phyloP scores from a whole-genome alignment of 2,113 vertebrate species.

The Paralichthys olivaceus region DNA sequence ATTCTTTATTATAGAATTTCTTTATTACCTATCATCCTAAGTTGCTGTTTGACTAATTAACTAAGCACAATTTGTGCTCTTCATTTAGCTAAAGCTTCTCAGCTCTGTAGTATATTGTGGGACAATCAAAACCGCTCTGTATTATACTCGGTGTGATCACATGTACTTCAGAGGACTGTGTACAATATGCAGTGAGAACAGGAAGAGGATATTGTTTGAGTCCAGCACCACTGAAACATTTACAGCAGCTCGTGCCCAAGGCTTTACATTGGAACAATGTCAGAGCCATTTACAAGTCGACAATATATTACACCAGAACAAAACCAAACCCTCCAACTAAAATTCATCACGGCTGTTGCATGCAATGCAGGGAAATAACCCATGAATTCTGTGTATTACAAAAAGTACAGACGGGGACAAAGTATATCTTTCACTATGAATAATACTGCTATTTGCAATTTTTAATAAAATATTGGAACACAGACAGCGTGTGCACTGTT shows the following conservation, averaged over 20 bases:
- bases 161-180: background rate
- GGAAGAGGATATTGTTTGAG: conserved; percentile 8
- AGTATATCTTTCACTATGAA: conserved; percentile 23
- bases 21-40: no score
- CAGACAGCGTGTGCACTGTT: background rate
- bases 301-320: conserved; percentile 31
- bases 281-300: conserved; percentile 43
- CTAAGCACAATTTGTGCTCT: background rate
- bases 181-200: background rate
- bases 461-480: background rate
- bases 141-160: background rate
- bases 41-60: no score
- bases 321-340: conserved; percentile 23
- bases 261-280: conserved; percentile 36
- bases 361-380: conserved; percentile 3
- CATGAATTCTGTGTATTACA: conserved; percentile 15
- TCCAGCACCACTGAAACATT: conserved; percentile 40
- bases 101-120: background rate
- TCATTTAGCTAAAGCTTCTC: background rate
- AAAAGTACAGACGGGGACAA: conserved; percentile 11
- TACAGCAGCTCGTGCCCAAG: conserved; percentile 30
- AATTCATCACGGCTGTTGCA: conserved; percentile 12
- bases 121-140: background rate
- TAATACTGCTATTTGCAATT: conserved; percentile 26
- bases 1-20: no score